phyloP scores from a whole-genome alignment of 2,888 invertebrate genomes.

The Chrysolina haemoptera region DNA sequence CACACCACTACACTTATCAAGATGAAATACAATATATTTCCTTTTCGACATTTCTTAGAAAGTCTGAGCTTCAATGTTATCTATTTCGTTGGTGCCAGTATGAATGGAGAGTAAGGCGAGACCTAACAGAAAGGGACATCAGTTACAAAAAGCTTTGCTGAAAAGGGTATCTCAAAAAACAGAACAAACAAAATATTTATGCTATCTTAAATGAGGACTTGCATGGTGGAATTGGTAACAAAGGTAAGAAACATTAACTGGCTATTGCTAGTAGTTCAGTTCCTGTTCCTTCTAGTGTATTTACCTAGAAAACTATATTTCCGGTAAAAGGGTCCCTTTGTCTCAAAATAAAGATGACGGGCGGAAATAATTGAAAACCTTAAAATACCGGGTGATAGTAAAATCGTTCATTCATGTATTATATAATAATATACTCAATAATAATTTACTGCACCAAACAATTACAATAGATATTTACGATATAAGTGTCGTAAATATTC shows the following conservation, averaged over 20 bases:
- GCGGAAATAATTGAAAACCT: too few species aligned
- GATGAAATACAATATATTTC: slow-evolving; percentile 23
- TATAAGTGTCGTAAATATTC: too few species aligned
- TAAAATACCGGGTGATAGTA: too few species aligned
- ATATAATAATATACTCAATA: too few species aligned
- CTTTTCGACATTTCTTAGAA: slow-evolving; percentile 21
- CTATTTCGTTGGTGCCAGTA: slow-evolving; percentile 24
- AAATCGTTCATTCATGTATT: too few species aligned
- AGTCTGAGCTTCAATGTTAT: slow-evolving; percentile 23
- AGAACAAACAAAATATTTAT: background rate
- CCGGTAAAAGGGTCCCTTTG: background rate
- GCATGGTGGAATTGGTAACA: slow-evolving; percentile 17
- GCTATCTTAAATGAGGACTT: background rate
- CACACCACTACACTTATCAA: slow-evolving; percentile 24
- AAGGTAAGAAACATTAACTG: slow-evolving; percentile 4
- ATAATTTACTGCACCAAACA: too few species aligned
- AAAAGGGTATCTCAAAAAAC: slow-evolving; percentile 3
- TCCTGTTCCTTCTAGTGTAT: slow-evolving; percentile 12
- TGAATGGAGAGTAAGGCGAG: slow-evolving; percentile 13
- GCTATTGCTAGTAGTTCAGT: slow-evolving; percentile 10
- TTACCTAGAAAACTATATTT: background rate
- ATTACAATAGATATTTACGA: too few species aligned
- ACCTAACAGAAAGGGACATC: slow-evolving; percentile 9
- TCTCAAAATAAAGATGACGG: background rate
- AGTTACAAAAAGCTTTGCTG: background rate